phyloP scores from a whole-genome alignment of 2,113 vertebrate species.

The Psittacula cyanocephala region DNA sequence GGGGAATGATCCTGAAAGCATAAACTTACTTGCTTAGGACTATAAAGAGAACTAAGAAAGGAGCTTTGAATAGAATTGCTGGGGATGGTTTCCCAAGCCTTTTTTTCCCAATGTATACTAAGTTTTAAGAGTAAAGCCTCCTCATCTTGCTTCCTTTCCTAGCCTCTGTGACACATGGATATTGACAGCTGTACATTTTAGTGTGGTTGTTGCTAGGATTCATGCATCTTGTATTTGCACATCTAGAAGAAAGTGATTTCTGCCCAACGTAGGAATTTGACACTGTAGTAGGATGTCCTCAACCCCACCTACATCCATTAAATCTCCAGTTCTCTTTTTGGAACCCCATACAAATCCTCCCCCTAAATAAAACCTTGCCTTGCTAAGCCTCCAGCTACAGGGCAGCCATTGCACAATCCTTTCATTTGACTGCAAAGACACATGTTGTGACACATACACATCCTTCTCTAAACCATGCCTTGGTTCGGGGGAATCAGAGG shows the following conservation, averaged over 20 bases:
- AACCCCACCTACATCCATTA: neutral
- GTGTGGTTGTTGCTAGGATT: neutral
- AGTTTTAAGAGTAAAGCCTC: neutral
- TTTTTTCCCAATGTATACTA: neutral
- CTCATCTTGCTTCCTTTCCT: neutral
- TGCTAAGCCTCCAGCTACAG: neutral
- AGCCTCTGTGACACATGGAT: neutral
- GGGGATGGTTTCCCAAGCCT: neutral
- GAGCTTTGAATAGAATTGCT: neutral
- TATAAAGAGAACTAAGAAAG: neutral
- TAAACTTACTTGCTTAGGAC: neutral
- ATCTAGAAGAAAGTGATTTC: neutral
- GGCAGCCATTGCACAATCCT: neutral
- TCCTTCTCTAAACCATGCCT: neutral
- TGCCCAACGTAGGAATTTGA: neutral
- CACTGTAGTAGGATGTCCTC: neutral
- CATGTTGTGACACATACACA: accelerated
- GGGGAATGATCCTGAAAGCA: neutral
- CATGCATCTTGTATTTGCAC: neutral
- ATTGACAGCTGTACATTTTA: neutral
- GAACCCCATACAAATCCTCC: neutral
- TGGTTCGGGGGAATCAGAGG: neutral
- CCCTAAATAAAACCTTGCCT: neutral
- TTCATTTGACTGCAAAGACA: neutral
- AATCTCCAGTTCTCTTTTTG: neutral